Conservation (phyloP, 2,888 invertebrate genomes). For the Horisme vitalbata region DNA sequence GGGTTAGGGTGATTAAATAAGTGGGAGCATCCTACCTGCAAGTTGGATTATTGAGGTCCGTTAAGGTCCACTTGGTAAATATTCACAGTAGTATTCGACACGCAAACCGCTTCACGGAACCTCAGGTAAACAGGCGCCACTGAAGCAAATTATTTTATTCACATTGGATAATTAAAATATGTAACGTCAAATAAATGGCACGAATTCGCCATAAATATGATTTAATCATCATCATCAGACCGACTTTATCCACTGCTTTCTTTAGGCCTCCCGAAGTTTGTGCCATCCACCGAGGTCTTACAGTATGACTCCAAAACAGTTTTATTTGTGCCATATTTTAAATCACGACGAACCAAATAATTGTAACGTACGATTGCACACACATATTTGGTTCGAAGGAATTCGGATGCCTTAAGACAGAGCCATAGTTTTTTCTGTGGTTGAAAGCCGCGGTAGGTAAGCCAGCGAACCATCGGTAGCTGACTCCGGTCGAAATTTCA, state of each 20-base stretch:
- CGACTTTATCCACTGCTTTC: too few species aligned
- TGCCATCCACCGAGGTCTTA: too few species aligned
- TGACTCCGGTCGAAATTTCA: constrained; percentile 69
- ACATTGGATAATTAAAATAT: constrained; percentile 41
- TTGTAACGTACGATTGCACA: constrained; percentile 77
- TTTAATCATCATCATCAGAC: too few species aligned
- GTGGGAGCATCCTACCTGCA: constrained; percentile 44
- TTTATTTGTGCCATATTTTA: constrained; percentile 37
- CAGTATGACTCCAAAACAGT: constrained; percentile 33
- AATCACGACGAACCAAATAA: constrained; percentile 66
- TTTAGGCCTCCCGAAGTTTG: too few species aligned
- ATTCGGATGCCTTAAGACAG: constrained; percentile 71
- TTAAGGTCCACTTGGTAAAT: constrained; percentile 53
- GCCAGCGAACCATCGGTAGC: constrained; percentile 81
- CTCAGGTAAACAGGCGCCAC: constrained; percentile 62
- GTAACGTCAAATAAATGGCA: constrained; percentile 31
- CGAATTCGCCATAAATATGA: constrained; percentile 32
- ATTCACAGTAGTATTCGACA: constrained; percentile 59
- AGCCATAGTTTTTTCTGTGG: constrained; percentile 66
- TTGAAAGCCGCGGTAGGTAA: constrained; percentile 74
- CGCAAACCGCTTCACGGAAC: constrained; percentile 72
- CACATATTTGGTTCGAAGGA: constrained; percentile 78
- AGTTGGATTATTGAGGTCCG: constrained; percentile 48
- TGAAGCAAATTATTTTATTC: constrained; percentile 43
- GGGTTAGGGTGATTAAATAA: constrained; percentile 29